phyloP scores from a whole-genome alignment of 2,113 vertebrate genomes.

The Pachyramphus minor region DNA sequence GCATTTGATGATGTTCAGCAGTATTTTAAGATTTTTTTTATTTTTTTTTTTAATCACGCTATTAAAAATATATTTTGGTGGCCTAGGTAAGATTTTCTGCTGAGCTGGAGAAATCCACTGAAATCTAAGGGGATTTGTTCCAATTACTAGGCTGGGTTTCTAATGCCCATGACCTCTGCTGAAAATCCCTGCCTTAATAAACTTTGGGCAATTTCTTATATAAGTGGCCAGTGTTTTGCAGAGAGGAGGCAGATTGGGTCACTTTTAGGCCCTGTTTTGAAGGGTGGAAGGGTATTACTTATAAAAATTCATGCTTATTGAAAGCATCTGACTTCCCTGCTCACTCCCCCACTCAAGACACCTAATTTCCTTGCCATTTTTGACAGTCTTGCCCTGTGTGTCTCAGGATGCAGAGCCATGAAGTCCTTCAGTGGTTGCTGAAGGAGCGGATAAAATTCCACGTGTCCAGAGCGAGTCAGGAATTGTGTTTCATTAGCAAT shows the following conservation, averaged over 20 bases:
- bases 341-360: not conserved
- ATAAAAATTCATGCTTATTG: not conserved
- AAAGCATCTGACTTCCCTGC: not conserved
- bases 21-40: not conserved
- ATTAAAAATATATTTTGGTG: not conserved
- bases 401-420: not conserved
- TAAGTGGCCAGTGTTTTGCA: not conserved
- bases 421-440: not conserved
- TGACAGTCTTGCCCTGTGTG: not conserved
- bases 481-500: not conserved
- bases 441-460: not conserved
- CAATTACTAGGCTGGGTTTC: not conserved
- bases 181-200: not conserved
- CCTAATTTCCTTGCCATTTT: not conserved
- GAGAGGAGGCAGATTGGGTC: not conserved
- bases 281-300: not conserved
- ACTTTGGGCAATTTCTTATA: not conserved
- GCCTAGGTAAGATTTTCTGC: slow-evolving; percentile 19
- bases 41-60: not conserved
- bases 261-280: not conserved
- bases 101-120: slow-evolving; percentile 35
- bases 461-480: fast-evolving
- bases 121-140: slow-evolving; percentile 18
- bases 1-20: not conserved
- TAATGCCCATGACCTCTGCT: not conserved